Evolutionary conservation across 2,797 vertebrate genomes (phyloP), one percentile per base, ranked within the genome.

Genomic region (Gephyroberyx darwinii): DNA sequence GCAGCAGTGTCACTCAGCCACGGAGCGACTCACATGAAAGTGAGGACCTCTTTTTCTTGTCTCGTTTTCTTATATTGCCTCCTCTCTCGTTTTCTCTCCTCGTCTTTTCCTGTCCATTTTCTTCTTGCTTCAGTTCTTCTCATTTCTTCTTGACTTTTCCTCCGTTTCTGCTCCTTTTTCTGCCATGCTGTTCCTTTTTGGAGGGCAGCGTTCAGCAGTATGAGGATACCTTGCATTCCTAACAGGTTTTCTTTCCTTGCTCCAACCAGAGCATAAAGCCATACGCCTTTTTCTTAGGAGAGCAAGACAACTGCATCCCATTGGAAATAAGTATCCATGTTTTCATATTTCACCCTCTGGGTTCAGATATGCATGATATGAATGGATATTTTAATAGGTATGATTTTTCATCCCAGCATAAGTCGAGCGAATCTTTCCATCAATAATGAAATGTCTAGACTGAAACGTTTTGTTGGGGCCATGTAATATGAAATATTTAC

Each of bases 1-100:
- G 88, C 82, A 75, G 83, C 84, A 78, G 69, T 48, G 73, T 61
- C 86, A 74, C 78, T 81, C 82, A 71, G 78, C 45, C 82, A 71
- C 81, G 9, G 39, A 67, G 14, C 73, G 60, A 69, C 74, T 77
- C 45, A 52, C 56, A 79, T 77, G 55, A 86, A 84, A 87, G 82
- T 84, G 78, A 83, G 59, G 87, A 86, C 41, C 51, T 75, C 67
- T 65, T 13, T 51, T 75, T 80, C 63, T 69, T 20, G 66, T 3
- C 13, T 50, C 70, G 13, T 3, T 5, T 22, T 47, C 39, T 37
- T 5, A 3, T 20, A 20, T 52, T 14, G 7, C 37, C 12, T 66
- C 30, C 13, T 10, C 20, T 17, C 30, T 17, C 8, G 2, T 5
- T 22, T 4, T 39, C 8, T 39, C n/a, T 26, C 19, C 51, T n/a